Conservation (phyloP, 2,797 vertebrate genomes). For the Scarus forsteni region DNA sequence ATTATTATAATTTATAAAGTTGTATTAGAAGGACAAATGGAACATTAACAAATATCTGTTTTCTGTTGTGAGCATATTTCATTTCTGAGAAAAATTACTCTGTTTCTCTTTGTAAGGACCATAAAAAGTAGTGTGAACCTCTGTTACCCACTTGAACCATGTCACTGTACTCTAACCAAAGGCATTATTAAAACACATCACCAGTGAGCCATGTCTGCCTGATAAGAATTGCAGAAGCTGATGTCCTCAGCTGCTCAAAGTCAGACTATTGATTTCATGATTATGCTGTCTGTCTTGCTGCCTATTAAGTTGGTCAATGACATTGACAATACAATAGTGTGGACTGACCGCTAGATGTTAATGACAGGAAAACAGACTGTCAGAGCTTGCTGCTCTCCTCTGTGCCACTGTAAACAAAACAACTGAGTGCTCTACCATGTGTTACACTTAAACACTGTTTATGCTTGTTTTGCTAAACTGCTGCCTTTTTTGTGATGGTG, state of each 20-base stretch:
- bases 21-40: too few species aligned
- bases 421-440: constrained; percentile 6
- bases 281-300: constrained; percentile 73
- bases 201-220: constrained; percentile 42
- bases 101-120: too few species aligned
- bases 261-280: constrained; percentile 74
- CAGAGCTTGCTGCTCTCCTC: constrained; percentile 19
- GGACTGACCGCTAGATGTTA: constrained; percentile 44
- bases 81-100: too few species aligned
- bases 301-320: constrained; percentile 66
- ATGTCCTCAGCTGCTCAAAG: constrained; percentile 54
- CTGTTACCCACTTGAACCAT: background rate
- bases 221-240: constrained; percentile 49
- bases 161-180: constrained; percentile 1
- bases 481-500: too few species aligned
- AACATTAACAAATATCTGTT: too few species aligned
- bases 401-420: background rate
- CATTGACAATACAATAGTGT: constrained; percentile 42
- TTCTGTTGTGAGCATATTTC: too few species aligned
- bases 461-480: constrained; percentile 5
- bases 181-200: constrained; percentile 22
- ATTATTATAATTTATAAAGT: too few species aligned
- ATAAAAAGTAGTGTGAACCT: background rate
- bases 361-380: constrained; percentile 43
- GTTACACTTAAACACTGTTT: constrained; percentile 1